Percentiles rank a stretch among this genome's conserved stretches.
phyloP scores from a whole-genome alignment of 2,113 vertebrate genomes.

The Narcine bancroftii region DNA sequence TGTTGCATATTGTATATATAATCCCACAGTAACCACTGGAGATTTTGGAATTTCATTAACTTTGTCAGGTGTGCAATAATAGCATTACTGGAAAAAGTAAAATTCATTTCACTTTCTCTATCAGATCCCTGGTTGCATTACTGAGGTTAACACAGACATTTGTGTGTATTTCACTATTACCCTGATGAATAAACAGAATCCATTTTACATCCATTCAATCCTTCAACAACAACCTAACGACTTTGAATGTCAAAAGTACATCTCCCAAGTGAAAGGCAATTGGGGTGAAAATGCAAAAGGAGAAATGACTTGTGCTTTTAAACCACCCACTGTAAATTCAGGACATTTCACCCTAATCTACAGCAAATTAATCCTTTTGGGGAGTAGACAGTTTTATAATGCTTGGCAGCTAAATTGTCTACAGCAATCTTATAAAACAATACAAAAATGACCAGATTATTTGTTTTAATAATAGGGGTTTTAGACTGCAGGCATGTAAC shows the following conservation, averaged over 20 bases:
- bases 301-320: too few species aligned
- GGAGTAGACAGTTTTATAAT: neutral
- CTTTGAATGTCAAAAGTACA: too few species aligned
- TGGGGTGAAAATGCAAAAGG: too few species aligned
- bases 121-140: neutral
- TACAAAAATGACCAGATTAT: neutral
- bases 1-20: neutral
- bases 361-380: neutral
- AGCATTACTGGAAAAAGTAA: neutral
- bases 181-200: too few species aligned
- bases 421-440: neutral
- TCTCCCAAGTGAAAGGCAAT: too few species aligned
- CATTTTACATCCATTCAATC: too few species aligned
- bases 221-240: too few species aligned
- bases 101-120: neutral
- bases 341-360: too few species aligned
- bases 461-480: neutral
- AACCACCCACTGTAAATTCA: too few species aligned
- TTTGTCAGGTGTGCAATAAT: neutral
- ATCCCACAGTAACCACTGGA: neutral
- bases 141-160: neutral
- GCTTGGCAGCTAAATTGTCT: neutral
- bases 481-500: too few species aligned
- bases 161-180: too few species aligned
- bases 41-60: neutral